A percentile compares a stretch with the other conserved stretches of the same genome.
Evolutionary conservation across 2,888 invertebrate species (phyloP).

Genomic region (Oscheius sp.): DNA sequence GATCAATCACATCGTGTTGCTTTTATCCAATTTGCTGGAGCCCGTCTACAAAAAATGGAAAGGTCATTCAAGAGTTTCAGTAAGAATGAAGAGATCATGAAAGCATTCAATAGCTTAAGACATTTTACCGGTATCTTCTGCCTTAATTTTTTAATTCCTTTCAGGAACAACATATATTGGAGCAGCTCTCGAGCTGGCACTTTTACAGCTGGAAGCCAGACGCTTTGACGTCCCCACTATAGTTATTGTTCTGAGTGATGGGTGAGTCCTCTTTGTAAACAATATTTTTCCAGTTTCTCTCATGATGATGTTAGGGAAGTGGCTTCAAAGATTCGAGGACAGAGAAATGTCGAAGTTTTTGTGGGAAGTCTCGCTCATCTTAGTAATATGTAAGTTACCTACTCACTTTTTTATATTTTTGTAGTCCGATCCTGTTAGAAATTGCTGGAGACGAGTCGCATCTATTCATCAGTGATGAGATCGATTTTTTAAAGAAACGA

Average conservation of each 20-base stretch:
- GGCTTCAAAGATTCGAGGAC: slow-evolving; percentile 54
- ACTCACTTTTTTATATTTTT: background rate
- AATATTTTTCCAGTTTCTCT: slow-evolving; percentile 46
- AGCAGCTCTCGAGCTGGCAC: slow-evolving; percentile 59
- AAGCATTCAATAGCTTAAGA: slow-evolving; percentile 56
- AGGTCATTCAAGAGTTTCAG: slow-evolving; percentile 54
- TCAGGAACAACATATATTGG: slow-evolving; percentile 69
- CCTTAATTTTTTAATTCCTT: background rate
- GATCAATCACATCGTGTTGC: slow-evolving; percentile 58
- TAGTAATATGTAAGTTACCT: slow-evolving; percentile 58
- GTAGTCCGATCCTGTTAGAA: slow-evolving; percentile 12
- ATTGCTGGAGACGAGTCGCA: slow-evolving; percentile 16
- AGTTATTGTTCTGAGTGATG: slow-evolving; percentile 66
- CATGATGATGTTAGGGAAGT: slow-evolving; percentile 56
- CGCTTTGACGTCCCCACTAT: slow-evolving; percentile 58
- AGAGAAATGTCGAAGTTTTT: slow-evolving; percentile 62
- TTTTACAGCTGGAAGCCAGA: slow-evolving; percentile 55
- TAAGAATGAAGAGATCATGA: slow-evolving; percentile 57
- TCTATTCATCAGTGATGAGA: slow-evolving; percentile 10
- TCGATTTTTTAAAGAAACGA: background rate
- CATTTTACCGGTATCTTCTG: slow-evolving; percentile 53
- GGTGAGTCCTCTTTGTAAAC: slow-evolving; percentile 5
- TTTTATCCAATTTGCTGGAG: slow-evolving; percentile 68
- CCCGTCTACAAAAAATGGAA: slow-evolving; percentile 65
- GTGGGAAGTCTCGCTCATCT: slow-evolving; percentile 60